Base-by-base conservation (phyloP, 1,140 invertebrate genomes). In the Cryptotermes secundus region DNA sequence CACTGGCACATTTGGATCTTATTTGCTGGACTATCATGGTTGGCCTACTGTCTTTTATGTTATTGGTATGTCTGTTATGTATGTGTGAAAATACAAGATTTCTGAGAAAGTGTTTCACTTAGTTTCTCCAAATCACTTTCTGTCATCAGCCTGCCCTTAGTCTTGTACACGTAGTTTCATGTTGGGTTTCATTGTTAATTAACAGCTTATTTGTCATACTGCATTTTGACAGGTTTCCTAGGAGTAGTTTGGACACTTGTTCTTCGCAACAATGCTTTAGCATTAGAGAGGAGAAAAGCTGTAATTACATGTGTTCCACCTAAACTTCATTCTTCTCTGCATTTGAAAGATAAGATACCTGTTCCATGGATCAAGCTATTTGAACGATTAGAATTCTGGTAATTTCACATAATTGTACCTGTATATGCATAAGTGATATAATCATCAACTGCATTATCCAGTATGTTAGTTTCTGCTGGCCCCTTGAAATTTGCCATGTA, bases 11-110 rank as follows among this genome's bases (percentile, higher is more conserved):
- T 87, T 95, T 87, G 95, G 95, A 26, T 95, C 94, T 12, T 90
- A 94, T 85, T 87, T 95, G 59, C 88, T 95, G 85, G 93, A 94
- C 65, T 90, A 90, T 86, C 94, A 93, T 89, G 92, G 93, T 49
- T 95, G 95, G 94, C 89, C 92, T 79, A 90, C 90, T 87, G 92
- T 95, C 35, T 95, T 95, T 88, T 92, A 94, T 87, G 90, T 93
- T 72, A 92, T 95, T 88, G 94, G 94, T 91, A 91, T 90, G 86
- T 88, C 59, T 31, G 45, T 49, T 49, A 49, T 49, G 6, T 38
- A 45, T 22, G 16, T 49, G 14, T 49, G 16, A 19, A 22, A 4
- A 49, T 22, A 49, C 19, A 49, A 49, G 45, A 49, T 49, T 49
- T 19, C 45, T 49, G 45, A 22, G 19, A 49, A 49, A 49, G 45